Conservation (phyloP, 2,797 vertebrate species). For the Rousettus madagascariensis region DNA sequence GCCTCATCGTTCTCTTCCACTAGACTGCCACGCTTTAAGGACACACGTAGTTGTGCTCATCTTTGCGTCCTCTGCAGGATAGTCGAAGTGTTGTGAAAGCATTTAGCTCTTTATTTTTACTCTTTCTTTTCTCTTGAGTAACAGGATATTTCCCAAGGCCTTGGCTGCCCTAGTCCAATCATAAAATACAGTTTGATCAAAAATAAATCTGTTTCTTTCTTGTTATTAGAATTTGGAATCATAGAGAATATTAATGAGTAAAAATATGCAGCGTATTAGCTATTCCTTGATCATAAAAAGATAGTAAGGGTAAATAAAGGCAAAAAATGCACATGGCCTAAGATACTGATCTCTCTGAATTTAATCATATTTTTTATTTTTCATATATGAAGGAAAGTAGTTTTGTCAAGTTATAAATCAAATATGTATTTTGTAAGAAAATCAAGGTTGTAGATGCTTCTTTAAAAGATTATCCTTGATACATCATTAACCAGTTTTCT, state of each 20-base stretch:
- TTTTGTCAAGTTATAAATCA: conserved; percentile 17
- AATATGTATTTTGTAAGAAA: neutral
- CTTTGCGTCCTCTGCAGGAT: neutral
- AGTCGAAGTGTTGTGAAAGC: neutral
- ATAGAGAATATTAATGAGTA: neutral
- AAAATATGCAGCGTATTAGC: neutral
- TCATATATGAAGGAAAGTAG: neutral
- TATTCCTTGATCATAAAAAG: neutral
- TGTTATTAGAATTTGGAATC: neutral
- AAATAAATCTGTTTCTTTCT: neutral
- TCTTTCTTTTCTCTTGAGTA: neutral
- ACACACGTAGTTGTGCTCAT: neutral
- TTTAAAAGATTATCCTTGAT: neutral
- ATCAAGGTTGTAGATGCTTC: neutral
- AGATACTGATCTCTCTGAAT: neutral
- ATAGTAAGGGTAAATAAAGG: neutral
- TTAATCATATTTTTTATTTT: neutral
- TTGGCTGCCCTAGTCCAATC: neutral
- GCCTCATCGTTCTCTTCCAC: neutral
- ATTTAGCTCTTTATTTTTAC: neutral
- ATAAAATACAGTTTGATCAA: neutral
- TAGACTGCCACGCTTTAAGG: neutral
- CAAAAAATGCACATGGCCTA: neutral
- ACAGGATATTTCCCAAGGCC: neutral
- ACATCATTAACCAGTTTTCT: neutral